Conservation (phyloP, 2,113 vertebrate species). For the Oriolus oriolus region DNA sequence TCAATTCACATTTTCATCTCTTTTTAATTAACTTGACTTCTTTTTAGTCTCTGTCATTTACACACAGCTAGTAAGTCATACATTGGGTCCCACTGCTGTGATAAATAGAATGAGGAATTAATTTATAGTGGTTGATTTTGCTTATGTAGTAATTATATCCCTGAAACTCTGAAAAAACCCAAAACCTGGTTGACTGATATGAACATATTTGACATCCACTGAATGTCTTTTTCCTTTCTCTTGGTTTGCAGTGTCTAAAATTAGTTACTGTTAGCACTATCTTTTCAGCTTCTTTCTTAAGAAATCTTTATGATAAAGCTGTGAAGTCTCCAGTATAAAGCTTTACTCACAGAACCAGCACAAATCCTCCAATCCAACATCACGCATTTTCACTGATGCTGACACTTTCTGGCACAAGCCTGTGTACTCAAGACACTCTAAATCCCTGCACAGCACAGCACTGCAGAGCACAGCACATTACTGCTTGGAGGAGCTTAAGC, state of each 20-base stretch:
- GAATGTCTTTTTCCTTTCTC: background rate
- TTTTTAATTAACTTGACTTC: conserved; percentile 38
- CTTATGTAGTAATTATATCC: background rate
- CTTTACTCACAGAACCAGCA: background rate
- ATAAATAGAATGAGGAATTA: background rate
- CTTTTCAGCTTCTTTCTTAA: conserved; percentile 23
- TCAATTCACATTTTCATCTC: background rate
- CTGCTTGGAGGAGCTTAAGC: background rate
- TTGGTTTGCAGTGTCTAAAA: background rate
- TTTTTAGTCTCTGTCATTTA: background rate
- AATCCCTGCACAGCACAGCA: background rate
- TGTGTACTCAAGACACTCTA: background rate
- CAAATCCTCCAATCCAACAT: background rate
- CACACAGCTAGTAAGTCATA: background rate
- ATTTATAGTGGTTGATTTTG: background rate
- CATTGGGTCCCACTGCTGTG: background rate
- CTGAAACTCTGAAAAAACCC: background rate
- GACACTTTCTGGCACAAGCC: background rate
- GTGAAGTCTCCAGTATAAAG: conserved; percentile 5
- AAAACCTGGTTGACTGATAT: background rate
- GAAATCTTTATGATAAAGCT: background rate
- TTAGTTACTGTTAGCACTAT: background rate
- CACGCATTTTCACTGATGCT: background rate
- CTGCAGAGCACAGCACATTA: background rate
- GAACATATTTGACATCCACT: background rate